Evolutionary conservation across 2,888 invertebrate species (phyloP), one percentile per base, ranked within the genome.

Genomic region (Dichetophora obliterata): DNA sequence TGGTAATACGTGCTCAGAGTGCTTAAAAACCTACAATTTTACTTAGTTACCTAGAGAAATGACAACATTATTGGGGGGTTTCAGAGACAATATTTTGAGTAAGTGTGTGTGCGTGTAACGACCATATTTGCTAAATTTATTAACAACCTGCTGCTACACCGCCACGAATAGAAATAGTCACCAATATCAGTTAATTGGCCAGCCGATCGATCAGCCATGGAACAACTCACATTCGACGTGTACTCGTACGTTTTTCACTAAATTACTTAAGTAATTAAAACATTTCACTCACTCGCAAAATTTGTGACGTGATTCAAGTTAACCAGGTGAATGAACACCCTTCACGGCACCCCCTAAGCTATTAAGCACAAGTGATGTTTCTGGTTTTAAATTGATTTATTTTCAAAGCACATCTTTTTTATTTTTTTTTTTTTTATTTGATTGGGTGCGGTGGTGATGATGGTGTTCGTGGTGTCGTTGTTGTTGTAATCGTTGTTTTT

Each of bases 341-440:
- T 43, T 43, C 43, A 14, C 43, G 3, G 11, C 43, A 43, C 43
- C 43, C 43, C 43, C 43, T 11, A 63, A 63, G n/a, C 63, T 34
- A 31, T 63, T 19, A 19, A 19, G 9, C 6, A n/a, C 6, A 59
- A 68, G 57, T 52, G n/a, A 43, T 19, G 22, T 74, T 72, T 2
- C 50, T 69, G 43, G 57, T 59, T 57, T 65, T 75, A 19, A 50
- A 59, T 72, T 76, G 34, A 78, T 77, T 79, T 65, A 73, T 77
- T 74, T 31, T 57, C 73, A 75, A 69, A 19, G 11, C 65, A 34
- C 43, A 43, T 43, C 43, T 43, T 43, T 43, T n/a, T n/a, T n/a
- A n/a, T n/a, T n/a, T n/a, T n/a, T n/a, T n/a, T n/a, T n/a, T n/a
- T 43, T 43, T 37, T 68, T 61, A 37, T 34, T 61, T 70, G 16